phyloP scores from a whole-genome alignment of 2,113 vertebrate species.

The Gopherus evgoodei region DNA sequence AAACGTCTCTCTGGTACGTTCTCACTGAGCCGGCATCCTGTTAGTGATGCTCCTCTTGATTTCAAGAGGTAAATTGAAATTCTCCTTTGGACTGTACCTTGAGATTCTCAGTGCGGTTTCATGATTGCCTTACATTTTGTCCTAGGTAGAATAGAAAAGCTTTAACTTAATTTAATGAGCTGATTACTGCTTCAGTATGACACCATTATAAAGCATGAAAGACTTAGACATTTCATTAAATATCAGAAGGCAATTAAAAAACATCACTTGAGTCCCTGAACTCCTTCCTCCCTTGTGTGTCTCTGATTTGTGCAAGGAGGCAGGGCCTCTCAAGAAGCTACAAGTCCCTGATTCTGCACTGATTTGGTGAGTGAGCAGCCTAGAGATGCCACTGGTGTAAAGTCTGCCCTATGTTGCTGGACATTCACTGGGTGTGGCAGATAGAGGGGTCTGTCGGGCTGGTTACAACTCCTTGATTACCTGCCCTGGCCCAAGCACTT shows the following conservation, averaged over 20 bases:
- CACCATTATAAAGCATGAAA: not conserved
- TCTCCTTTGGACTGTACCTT: conserved; percentile 17
- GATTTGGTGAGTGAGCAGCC: not conserved
- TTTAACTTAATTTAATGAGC: conserved; percentile 4
- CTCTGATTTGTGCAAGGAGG: not conserved
- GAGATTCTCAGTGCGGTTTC: conserved; percentile 24
- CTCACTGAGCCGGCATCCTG: conserved; percentile 2
- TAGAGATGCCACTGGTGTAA: not conserved
- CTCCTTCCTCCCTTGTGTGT: not conserved
- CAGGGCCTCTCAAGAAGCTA: not conserved
- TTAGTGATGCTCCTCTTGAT: not conserved
- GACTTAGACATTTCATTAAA: not conserved
- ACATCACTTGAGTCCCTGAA: not conserved
- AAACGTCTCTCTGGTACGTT: not conserved
- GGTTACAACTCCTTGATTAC: not conserved
- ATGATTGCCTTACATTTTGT: conserved; percentile 12
- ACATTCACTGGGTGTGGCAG: not conserved
- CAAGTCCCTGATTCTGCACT: not conserved
- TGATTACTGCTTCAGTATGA: conserved; percentile 10
- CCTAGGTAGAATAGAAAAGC: conserved; percentile 2
- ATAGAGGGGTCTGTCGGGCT: not conserved
- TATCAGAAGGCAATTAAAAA: not conserved
- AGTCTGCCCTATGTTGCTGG: not conserved
- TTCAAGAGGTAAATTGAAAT: not conserved
- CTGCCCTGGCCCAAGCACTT: not conserved